These are phyloP conservation scores for Malurus cyaneus DNA, from an alignment of 2,113 vertebrate species.

Conservation along the genomic window DNA sequence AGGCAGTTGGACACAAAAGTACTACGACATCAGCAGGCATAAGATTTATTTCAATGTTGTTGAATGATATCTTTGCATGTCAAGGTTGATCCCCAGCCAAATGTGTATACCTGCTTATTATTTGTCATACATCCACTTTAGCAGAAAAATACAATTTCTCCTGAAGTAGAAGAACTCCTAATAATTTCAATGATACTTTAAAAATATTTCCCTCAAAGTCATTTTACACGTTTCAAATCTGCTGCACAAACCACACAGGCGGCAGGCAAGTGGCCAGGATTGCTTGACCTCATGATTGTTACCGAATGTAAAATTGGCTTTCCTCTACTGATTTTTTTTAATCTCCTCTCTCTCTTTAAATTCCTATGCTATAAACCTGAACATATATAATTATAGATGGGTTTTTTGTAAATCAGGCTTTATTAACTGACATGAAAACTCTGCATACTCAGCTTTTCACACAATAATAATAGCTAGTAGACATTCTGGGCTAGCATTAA, in stretches of 20 bases:
- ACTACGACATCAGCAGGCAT: neutral
- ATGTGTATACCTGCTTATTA: neutral
- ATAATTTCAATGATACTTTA: neutral
- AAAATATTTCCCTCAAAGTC: neutral
- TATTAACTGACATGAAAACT: neutral
- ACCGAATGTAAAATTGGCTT: neutral
- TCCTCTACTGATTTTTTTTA: neutral
- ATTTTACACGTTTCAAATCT: neutral
- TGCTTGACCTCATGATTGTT: neutral
- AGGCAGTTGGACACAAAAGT: neutral
- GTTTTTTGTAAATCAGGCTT: neutral
- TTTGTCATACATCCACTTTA: neutral
- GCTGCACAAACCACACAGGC: accelerated
- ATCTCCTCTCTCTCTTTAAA: neutral
- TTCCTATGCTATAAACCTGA: neutral
- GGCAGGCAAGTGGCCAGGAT: neutral
- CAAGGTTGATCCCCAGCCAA: neutral
- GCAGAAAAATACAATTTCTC: neutral
- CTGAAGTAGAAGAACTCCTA: neutral
- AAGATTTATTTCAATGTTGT: neutral
- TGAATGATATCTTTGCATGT: neutral
- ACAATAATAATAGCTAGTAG: neutral
- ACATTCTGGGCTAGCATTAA: neutral
- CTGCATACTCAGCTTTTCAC: neutral
- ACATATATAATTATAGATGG: neutral